A percentile compares a stretch with the other conserved stretches of the same genome.
Evolutionary conservation across 2,797 vertebrate species (phyloP).

Genomic region (Lithobates pipiens): DNA sequence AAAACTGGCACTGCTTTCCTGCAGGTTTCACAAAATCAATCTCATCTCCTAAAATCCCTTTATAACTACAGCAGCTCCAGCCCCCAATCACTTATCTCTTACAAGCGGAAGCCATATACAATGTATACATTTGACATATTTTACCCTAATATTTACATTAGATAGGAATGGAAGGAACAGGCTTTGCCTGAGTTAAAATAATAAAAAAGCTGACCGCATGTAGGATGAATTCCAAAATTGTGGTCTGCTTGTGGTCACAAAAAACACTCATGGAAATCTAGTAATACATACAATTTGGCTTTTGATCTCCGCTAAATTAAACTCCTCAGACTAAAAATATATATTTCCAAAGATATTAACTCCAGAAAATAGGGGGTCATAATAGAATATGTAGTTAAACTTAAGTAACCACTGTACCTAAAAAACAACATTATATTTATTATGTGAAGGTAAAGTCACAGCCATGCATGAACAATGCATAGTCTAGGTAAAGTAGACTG

Average conservation of each 20-base stretch:
- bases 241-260: background rate
- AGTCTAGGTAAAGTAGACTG: no score
- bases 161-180: slow-evolving; percentile 1
- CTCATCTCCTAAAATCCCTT: background rate
- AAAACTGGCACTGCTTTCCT: no score
- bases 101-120: background rate
- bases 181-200: background rate
- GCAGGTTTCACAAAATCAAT: background rate
- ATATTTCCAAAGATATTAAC: background rate
- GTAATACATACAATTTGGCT: background rate
- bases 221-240: background rate
- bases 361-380: background rate
- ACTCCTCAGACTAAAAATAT: background rate
- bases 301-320: background rate
- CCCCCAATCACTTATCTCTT: background rate
- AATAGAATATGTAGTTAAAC: background rate
- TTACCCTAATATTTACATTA: background rate
- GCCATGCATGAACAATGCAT: no score
- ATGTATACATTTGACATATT: background rate
- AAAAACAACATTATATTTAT: background rate
- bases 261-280: slow-evolving; percentile 7
- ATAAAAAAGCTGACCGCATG: background rate
- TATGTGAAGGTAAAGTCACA: background rate
- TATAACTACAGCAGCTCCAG: background rate
- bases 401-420: background rate